A percentile compares a stretch with the other conserved stretches of the same genome.
Evolutionary conservation across 2,797 vertebrate genomes (phyloP).

Genomic region (Holocentrus rufus): DNA sequence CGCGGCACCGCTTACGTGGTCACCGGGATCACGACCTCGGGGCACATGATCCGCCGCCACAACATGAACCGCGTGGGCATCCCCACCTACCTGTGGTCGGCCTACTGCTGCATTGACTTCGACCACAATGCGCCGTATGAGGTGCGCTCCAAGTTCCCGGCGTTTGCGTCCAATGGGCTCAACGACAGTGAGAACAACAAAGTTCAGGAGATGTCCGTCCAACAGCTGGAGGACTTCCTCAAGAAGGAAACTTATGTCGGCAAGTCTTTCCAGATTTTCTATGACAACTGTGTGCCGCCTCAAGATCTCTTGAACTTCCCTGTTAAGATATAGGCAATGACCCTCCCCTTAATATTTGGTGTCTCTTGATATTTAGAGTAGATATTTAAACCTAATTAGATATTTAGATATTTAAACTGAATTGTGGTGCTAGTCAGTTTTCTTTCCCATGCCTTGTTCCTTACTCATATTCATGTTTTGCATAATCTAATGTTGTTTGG

Average conservation of each 20-base stretch:
- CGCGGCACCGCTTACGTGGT: conserved; percentile 69
- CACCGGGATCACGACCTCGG: conserved; percentile 76
- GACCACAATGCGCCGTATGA: conserved; percentile 77
- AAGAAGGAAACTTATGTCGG: conserved; percentile 74
- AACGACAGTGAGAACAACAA: conserved; percentile 63
- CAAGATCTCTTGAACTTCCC: conserved; percentile 12
- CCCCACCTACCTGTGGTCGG: conserved; percentile 78
- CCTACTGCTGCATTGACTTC: conserved; percentile 76
- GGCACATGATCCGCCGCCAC: conserved; percentile 71
- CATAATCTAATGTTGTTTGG: too few species aligned
- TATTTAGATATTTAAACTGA: too few species aligned
- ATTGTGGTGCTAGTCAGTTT: too few species aligned
- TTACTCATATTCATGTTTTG: too few species aligned
- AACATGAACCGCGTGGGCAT: conserved; percentile 76
- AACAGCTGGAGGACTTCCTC: conserved; percentile 75
- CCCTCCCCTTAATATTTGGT: background rate
- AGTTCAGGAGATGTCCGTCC: conserved; percentile 73
- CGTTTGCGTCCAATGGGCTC: conserved; percentile 71
- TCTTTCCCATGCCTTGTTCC: too few species aligned
- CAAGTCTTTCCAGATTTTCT: conserved; percentile 77
- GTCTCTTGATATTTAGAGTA: background rate
- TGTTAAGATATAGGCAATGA: background rate
- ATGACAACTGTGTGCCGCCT: conserved; percentile 71
- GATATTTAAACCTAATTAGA: too few species aligned
- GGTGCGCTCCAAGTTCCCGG: conserved; percentile 76